These are phyloP conservation scores for Gallinago media DNA, from an alignment of 2,113 vertebrate species.

Conservation along the genomic window DNA sequence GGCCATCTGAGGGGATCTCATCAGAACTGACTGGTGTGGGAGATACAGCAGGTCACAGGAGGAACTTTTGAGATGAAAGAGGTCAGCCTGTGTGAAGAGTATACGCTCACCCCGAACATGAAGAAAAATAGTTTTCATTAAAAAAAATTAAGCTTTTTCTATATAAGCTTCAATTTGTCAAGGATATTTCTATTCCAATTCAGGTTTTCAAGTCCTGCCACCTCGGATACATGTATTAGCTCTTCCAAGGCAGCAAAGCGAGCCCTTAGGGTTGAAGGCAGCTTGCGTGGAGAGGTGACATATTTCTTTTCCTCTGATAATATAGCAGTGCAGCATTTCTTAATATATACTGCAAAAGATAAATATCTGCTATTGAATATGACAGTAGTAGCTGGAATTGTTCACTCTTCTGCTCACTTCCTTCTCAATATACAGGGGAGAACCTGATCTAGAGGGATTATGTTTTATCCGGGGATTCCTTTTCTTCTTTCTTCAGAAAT, in stretches of 20 bases:
- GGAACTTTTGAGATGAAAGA: not conserved
- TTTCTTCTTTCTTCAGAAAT: not conserved
- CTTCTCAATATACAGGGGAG: not conserved
- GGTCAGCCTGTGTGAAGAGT: not conserved
- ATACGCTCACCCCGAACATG: rapidly evolving
- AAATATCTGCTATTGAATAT: not conserved
- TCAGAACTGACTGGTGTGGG: not conserved
- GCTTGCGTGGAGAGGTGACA: not conserved
- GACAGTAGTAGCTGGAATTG: not conserved
- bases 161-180: not conserved
- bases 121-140: not conserved
- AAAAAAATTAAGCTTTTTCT: not conserved
- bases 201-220: not conserved
- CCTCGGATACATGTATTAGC: not conserved
- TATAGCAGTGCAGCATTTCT: not conserved
- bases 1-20: not conserved
- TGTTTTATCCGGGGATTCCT: not conserved
- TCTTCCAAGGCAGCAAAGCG: not conserved
- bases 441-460: not conserved
- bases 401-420: not conserved
- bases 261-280: not conserved
- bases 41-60: not conserved
- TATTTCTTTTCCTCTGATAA: not conserved
- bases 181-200: not conserved
- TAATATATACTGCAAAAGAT: not conserved